phyloP scores from a whole-genome alignment of 2,888 invertebrate genomes.

The Amiota minor region DNA sequence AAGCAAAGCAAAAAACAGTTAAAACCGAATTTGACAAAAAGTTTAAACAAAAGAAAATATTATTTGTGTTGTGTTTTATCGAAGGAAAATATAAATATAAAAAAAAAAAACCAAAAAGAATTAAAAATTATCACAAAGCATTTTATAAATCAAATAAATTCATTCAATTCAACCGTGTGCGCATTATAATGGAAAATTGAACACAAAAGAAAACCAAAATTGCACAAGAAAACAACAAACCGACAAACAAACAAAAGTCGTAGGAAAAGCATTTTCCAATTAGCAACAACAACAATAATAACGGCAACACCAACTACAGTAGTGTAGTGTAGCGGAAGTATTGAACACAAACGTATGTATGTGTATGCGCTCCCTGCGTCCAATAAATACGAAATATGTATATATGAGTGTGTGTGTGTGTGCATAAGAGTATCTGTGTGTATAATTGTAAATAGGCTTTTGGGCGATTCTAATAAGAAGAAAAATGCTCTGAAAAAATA shows the following conservation, averaged over 20 bases:
- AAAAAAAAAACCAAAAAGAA: slow-evolving; percentile 21
- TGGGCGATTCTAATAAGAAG: not conserved
- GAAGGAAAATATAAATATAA: slow-evolving; percentile 17
- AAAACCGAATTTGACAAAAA: slow-evolving; percentile 37
- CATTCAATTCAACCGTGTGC: slow-evolving; percentile 16
- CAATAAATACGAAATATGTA: too few species aligned
- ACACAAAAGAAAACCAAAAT: slow-evolving; percentile 14
- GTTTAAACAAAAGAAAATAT: slow-evolving; percentile 34
- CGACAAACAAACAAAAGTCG: too few species aligned
- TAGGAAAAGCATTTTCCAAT: too few species aligned
- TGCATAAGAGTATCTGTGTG: too few species aligned
- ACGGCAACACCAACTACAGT: too few species aligned
- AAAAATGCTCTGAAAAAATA: slow-evolving; percentile 34
- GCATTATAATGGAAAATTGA: slow-evolving; percentile 31
- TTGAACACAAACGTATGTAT: too few species aligned
- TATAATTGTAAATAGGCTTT: too few species aligned
- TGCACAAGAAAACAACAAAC: slow-evolving; percentile 29
- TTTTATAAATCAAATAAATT: slow-evolving; percentile 11
- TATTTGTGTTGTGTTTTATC: not conserved
- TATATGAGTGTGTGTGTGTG: too few species aligned
- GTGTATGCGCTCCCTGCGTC: too few species aligned
- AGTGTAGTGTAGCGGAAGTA: too few species aligned
- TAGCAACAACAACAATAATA: too few species aligned
- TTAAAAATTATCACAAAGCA: slow-evolving; percentile 23
- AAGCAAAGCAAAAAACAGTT: slow-evolving; percentile 32